Conservation (phyloP, 1,140 invertebrate species). For the Drosophila micromelanica region DNA sequence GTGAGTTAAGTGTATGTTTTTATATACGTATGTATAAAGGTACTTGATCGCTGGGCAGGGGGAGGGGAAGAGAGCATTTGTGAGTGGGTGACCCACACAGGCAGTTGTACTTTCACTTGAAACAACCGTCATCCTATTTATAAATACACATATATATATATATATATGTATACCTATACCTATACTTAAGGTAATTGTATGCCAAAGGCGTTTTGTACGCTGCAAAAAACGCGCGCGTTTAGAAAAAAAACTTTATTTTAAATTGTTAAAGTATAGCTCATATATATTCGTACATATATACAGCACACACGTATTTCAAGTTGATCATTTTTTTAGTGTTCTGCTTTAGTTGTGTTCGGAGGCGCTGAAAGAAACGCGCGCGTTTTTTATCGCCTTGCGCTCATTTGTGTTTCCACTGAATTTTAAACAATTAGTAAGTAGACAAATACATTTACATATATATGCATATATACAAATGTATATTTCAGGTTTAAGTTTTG, state of each 20-base stretch:
- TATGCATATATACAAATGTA: not conserved
- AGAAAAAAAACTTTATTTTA: too few relatives aligned
- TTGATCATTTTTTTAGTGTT: not conserved
- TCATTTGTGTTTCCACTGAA: too few relatives aligned
- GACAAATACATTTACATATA: not conserved
- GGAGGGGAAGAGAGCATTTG: not conserved
- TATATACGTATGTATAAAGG: not conserved
- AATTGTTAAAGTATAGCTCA: not conserved
- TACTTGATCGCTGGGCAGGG: not conserved
- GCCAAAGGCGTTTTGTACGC: conserved; percentile 5
- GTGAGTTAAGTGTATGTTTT: conserved; percentile 28
- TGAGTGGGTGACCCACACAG: conserved; percentile 24
- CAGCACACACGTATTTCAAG: not conserved
- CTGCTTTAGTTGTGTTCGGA: not conserved
- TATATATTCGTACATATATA: too few relatives aligned
- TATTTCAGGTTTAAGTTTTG: not conserved
- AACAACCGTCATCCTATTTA: conserved; percentile 15
- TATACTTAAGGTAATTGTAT: not conserved
- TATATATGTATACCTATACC: too few relatives aligned
- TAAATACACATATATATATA: not conserved
- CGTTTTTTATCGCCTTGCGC: not conserved
- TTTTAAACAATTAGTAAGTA: too few relatives aligned
- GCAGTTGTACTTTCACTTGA: conserved; percentile 32
- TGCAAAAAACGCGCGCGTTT: not conserved
- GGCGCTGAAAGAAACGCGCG: not conserved